Conservation (phyloP, 2,113 vertebrate species). For the Pantherophis guttatus region DNA sequence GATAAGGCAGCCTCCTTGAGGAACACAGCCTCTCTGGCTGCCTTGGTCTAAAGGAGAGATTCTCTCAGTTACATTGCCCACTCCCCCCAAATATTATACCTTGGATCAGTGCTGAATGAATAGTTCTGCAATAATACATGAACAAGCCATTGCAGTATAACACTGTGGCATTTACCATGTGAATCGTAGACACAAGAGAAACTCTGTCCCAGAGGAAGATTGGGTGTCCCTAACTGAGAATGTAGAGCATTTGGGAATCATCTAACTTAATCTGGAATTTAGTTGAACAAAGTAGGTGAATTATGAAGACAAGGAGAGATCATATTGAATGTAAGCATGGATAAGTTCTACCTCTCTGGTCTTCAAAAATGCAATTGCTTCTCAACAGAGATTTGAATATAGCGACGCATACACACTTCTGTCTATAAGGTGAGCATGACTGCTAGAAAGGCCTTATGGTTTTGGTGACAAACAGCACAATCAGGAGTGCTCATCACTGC, state of each 20-base stretch:
- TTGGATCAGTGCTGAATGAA: constrained; percentile 54
- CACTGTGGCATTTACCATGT: constrained; percentile 39
- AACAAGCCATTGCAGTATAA: not conserved
- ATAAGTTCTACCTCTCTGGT: not conserved
- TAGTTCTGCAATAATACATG: constrained; percentile 61
- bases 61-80: constrained; percentile 22
- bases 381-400: not conserved
- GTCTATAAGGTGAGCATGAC: not conserved
- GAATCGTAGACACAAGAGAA: not conserved
- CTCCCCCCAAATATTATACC: constrained; percentile 56
- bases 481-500: not conserved
- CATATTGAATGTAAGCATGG: not conserved
- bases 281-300: not conserved
- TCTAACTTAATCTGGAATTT: not conserved
- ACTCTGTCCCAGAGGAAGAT: not conserved
- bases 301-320: not conserved
- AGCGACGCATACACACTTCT: not conserved
- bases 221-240: not conserved
- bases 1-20: not conserved
- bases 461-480: not conserved
- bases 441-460: not conserved
- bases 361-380: not conserved
- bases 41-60: not conserved
- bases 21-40: constrained; percentile 23
- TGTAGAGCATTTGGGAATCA: not conserved